A percentile compares a stretch with the other conserved stretches of the same genome.
Conservation (phyloP, 2,888 invertebrate species). For the Leucoptera coffeella region DNA sequence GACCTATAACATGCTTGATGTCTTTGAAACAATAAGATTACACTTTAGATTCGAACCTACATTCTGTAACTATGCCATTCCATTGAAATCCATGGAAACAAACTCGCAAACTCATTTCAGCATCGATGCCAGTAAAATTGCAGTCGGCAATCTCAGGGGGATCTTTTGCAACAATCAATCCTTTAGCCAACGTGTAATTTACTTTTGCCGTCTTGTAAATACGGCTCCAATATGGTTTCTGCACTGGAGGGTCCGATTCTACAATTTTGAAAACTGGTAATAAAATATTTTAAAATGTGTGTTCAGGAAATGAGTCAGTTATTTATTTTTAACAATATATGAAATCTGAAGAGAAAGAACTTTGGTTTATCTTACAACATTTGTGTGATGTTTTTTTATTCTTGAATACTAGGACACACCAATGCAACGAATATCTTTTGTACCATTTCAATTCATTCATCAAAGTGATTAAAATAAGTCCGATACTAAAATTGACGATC, state of each 20-base stretch:
- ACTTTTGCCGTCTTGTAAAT: constrained; percentile 33
- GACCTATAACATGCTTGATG: too few species aligned
- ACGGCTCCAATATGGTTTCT: constrained; percentile 13
- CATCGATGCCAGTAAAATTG: constrained; percentile 23
- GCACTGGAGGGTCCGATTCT: too few species aligned
- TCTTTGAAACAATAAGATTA: too few species aligned
- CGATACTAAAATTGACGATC: too few species aligned
- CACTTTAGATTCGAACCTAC: constrained; percentile 3
- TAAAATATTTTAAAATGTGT: too few species aligned
- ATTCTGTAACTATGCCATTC: neutral
- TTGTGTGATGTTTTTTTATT: too few species aligned
- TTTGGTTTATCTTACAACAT: too few species aligned
- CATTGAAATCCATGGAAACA: constrained; percentile 1
- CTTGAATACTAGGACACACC: too few species aligned
- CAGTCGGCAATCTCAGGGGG: constrained; percentile 15
- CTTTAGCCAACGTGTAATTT: constrained; percentile 17
- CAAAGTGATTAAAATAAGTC: neutral
- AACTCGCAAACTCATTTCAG: constrained; percentile 1
- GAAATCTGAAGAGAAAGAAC: neutral
- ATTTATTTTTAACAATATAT: neutral
- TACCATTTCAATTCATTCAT: neutral
- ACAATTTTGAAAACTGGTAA: too few species aligned
- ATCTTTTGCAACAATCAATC: constrained; percentile 6
- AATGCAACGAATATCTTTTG: neutral
- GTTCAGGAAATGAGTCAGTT: too few species aligned